Conservation (phyloP, 1,140 invertebrate species). For the Uloborus diversus region DNA sequence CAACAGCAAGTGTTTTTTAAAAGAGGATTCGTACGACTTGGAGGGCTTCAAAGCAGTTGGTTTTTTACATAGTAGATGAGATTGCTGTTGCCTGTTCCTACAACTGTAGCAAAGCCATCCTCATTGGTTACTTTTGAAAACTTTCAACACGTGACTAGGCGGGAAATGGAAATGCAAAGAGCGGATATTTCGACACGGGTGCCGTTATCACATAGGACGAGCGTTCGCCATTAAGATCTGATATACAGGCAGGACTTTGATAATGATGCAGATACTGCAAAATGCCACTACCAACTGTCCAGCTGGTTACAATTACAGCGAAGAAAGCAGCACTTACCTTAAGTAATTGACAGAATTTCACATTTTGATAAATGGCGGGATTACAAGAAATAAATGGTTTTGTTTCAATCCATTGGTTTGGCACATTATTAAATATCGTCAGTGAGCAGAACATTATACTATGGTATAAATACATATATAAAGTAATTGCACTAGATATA, state of each 20-base stretch:
- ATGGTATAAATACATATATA: conserved; percentile 46
- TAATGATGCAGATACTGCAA: not conserved
- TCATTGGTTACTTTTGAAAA: not conserved
- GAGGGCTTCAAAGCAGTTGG: not conserved
- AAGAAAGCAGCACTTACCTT: not conserved
- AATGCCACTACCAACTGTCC: conserved; percentile 7
- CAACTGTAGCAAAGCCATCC: not conserved
- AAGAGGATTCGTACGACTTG: not conserved
- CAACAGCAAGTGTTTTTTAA: not conserved
- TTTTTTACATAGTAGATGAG: no score
- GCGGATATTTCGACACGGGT: not conserved
- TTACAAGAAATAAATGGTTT: conserved; percentile 21
- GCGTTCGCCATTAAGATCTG: conserved; percentile 1
- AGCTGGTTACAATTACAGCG: not conserved
- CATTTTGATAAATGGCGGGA: conserved; percentile 29
- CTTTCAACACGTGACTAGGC: not conserved
- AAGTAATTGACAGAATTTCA: not conserved
- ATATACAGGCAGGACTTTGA: conserved; percentile 4
- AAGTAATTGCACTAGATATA: conserved; percentile 54
- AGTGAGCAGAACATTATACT: conserved; percentile 34
- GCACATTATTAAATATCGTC: conserved; percentile 44
- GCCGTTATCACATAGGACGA: conserved; percentile 9
- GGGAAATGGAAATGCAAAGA: conserved; percentile 6
- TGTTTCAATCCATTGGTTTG: conserved; percentile 22
- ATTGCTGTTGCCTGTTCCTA: not conserved